Percentiles rank a stretch among this genome's conserved stretches.
Evolutionary conservation across 2,888 invertebrate genomes (phyloP).

Genomic region (Coecobrya sp.): DNA sequence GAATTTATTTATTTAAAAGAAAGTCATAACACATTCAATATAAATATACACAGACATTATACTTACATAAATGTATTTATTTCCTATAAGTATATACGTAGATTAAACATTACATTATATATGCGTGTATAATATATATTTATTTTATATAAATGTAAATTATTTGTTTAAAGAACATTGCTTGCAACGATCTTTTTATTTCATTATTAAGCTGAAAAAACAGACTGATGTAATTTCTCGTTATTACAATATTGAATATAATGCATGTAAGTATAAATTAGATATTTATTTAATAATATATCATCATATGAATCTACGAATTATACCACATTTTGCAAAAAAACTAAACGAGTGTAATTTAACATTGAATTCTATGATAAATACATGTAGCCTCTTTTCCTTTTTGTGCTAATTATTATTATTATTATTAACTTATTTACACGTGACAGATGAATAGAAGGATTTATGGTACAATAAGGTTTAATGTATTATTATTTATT

Average conservation of each 20-base stretch:
- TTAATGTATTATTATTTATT: constrained; percentile 11
- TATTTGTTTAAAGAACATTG: not conserved
- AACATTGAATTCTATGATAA: not conserved
- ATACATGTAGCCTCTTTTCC: constrained; percentile 41
- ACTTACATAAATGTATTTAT: not conserved
- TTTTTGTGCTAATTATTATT: not conserved
- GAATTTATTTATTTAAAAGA: constrained; percentile 22
- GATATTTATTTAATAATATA: not conserved
- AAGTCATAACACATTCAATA: not conserved
- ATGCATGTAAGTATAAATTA: not conserved
- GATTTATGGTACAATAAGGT: not conserved
- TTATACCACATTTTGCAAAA: not conserved
- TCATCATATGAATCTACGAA: not conserved
- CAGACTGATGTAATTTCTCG: constrained; percentile 41
- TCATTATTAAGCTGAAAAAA: constrained; percentile 13
- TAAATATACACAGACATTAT: constrained; percentile 15
- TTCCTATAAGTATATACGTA: not conserved
- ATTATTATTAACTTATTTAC: not conserved
- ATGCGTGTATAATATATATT: not conserved
- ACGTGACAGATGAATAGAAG: not conserved
- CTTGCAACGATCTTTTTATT: constrained; percentile 8
- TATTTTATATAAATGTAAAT: constrained; percentile 8
- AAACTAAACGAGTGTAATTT: not conserved
- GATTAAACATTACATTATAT: not conserved
- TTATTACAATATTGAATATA: constrained; percentile 26